phyloP scores from a whole-genome alignment of 1,140 invertebrate genomes.

The Drosophila equinoxialis region DNA sequence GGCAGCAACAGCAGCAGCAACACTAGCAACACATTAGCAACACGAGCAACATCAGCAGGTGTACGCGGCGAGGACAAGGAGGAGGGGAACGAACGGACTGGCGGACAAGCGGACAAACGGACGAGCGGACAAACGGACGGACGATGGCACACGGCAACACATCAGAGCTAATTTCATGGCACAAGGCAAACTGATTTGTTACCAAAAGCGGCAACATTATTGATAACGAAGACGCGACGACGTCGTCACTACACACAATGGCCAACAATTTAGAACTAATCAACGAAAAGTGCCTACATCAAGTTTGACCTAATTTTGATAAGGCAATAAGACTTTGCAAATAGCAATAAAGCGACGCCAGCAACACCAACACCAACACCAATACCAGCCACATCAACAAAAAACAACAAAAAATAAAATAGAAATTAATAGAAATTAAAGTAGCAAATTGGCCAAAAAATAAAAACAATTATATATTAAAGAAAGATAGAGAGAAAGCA shows the following conservation, averaged over 20 bases:
- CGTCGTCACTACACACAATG: slow-evolving; percentile 21
- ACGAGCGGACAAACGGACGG: not conserved
- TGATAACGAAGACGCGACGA: slow-evolving; percentile 16
- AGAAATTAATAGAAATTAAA: slow-evolving; percentile 18
- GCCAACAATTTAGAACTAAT: slow-evolving; percentile 49
- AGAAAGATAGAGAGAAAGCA: slow-evolving; percentile 4
- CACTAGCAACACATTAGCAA: slow-evolving; percentile 20
- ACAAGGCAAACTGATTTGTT: slow-evolving; percentile 57
- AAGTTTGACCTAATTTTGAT: slow-evolving; percentile 74
- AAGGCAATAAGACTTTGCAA: slow-evolving; percentile 55
- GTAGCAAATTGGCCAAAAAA: slow-evolving; percentile 5
- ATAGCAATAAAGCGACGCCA: not conserved
- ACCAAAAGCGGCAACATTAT: slow-evolving; percentile 5
- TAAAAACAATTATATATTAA: not conserved
- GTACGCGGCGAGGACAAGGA: not conserved
- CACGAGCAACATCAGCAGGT: slow-evolving; percentile 13
- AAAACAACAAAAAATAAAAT: not conserved
- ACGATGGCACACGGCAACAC: slow-evolving; percentile 39
- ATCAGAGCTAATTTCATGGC: slow-evolving; percentile 19
- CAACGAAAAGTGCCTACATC: slow-evolving; percentile 64
- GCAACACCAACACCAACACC: not conserved
- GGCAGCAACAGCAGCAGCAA: slow-evolving; percentile 10
- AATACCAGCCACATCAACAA: slow-evolving; percentile 4
- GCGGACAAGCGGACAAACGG: too few relatives aligned
- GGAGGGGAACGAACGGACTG: not conserved